A percentile compares a stretch with the other conserved stretches of the same genome.
These are phyloP conservation scores for Megaceryle alcyon DNA, from an alignment of 2,797 vertebrate genomes.

Conservation along the genomic window DNA sequence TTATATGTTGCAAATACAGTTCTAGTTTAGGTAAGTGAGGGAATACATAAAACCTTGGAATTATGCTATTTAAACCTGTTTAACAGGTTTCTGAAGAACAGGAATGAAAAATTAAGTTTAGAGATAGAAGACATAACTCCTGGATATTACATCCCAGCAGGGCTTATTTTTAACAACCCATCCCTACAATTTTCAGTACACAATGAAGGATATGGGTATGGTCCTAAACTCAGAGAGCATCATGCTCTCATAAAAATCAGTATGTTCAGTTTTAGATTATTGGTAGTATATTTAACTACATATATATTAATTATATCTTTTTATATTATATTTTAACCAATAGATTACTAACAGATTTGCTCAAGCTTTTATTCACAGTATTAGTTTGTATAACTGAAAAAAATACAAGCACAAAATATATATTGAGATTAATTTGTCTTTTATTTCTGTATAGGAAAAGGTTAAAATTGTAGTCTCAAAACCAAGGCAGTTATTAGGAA, in stretches of 20 bases:
- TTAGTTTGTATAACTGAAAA: neutral
- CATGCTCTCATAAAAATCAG: accelerated
- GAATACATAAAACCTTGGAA: neutral
- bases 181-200: neutral
- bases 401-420: neutral
- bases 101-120: neutral
- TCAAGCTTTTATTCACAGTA: neutral
- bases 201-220: accelerated
- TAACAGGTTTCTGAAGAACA: neutral
- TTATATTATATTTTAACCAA: neutral
- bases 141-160: neutral
- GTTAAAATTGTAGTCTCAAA: neutral
- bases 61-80: neutral
- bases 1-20: neutral
- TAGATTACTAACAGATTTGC: neutral
- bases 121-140: neutral
- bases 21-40: neutral
- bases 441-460: neutral
- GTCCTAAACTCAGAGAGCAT: neutral
- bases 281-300: neutral
- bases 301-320: neutral
- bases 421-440: neutral
- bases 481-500: neutral
- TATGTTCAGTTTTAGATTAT: neutral
- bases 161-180: neutral